A percentile compares a stretch with the other conserved stretches of the same genome.
Evolutionary conservation across 2,113 vertebrate genomes (phyloP).

Genomic region (Alces alces): DNA sequence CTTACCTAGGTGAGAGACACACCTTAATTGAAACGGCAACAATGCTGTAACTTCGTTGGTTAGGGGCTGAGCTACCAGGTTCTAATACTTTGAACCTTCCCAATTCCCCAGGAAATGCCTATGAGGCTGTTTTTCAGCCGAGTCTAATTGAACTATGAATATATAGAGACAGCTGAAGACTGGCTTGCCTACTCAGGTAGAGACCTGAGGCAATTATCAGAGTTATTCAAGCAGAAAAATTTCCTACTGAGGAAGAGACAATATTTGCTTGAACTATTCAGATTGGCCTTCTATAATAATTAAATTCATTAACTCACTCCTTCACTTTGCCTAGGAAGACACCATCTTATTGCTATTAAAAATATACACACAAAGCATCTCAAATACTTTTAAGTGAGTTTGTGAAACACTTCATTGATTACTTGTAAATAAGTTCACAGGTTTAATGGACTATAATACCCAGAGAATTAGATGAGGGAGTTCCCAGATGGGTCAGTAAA

Average conservation of each 20-base stretch:
- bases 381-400: constrained; percentile 2
- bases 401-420: constrained; percentile 5
- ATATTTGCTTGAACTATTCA: constrained; percentile 53
- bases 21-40: background rate
- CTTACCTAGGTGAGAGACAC: background rate
- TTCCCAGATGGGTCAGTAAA: background rate
- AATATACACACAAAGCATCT: background rate
- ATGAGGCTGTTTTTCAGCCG: background rate
- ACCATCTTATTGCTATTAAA: background rate
- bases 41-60: background rate
- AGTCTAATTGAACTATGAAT: constrained; percentile 40
- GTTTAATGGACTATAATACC: background rate
- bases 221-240: constrained; percentile 57
- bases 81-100: background rate
- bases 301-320: constrained; percentile 28
- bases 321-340: constrained; percentile 17
- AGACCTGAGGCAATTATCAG: constrained; percentile 42
- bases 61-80: background rate
- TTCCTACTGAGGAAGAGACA: constrained; percentile 35
- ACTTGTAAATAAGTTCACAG: background rate
- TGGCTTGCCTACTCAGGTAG: background rate
- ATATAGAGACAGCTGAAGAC: background rate
- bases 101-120: background rate
- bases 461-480: background rate
- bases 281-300: constrained; percentile 48